A percentile compares a stretch with the other conserved stretches of the same genome.
Conservation (phyloP, 2,113 vertebrate species). For the Dromiciops gliroides region DNA sequence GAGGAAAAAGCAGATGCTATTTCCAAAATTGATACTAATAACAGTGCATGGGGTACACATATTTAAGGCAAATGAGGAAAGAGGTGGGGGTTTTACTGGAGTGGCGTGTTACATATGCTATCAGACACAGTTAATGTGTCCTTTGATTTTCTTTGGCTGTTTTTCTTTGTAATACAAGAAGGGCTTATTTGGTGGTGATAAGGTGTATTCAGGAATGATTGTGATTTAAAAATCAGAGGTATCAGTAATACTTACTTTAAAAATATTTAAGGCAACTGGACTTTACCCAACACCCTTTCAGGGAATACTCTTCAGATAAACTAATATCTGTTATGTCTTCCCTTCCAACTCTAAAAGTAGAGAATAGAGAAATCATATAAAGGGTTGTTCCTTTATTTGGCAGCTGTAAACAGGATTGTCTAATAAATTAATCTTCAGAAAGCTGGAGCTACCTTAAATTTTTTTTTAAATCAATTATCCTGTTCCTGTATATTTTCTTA, state of each 20-base stretch:
- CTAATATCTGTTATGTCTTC: not conserved
- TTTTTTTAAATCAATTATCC: not conserved
- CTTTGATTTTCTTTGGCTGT: not conserved
- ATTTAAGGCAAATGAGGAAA: not conserved
- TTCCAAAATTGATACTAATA: not conserved
- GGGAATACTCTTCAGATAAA: not conserved
- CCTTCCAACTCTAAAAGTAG: not conserved
- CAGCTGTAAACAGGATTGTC: not conserved
- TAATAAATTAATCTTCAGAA: not conserved
- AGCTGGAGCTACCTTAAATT: not conserved
- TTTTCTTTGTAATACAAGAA: not conserved
- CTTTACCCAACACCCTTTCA: not conserved
- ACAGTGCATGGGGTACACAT: not conserved
- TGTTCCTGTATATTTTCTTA: not conserved
- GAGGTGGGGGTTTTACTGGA: too few relatives aligned
- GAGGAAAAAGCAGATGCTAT: not conserved
- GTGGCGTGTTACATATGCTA: not conserved
- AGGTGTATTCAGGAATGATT: not conserved
- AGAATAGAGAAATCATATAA: not conserved
- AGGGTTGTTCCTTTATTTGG: not conserved
- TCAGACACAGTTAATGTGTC: not conserved
- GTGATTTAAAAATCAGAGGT: not conserved
- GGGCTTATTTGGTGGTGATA: not conserved
- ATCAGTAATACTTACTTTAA: not conserved
- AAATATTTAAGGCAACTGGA: not conserved